Evolutionary conservation across 2,888 invertebrate genomes (phyloP).

Genomic region (Mactromeris polynyma): DNA sequence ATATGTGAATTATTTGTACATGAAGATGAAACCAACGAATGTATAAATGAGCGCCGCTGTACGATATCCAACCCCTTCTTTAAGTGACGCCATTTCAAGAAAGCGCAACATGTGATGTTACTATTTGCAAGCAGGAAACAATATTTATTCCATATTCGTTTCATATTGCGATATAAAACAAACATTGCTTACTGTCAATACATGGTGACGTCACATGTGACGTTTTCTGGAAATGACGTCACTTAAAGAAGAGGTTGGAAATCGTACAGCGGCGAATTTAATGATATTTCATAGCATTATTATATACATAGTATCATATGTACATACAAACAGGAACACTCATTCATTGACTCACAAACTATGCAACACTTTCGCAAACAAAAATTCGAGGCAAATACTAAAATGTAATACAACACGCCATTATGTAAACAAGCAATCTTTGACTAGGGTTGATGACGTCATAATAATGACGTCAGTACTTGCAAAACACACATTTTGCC

Average conservation of each 20-base stretch:
- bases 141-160: too few relatives aligned
- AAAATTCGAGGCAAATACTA: slow-evolving; percentile 6
- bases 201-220: too few relatives aligned
- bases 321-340: neutral
- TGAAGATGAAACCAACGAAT: neutral
- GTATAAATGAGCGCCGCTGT: too few relatives aligned
- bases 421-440: neutral
- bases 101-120: too few relatives aligned
- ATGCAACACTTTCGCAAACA: neutral
- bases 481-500: neutral
- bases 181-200: too few relatives aligned
- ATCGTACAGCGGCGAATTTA: too few relatives aligned
- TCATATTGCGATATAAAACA: too few relatives aligned
- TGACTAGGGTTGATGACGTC: slow-evolving; percentile 10
- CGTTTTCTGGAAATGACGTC: too few relatives aligned
- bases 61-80: too few relatives aligned
- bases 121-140: too few relatives aligned
- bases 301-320: neutral
- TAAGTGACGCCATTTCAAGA: too few relatives aligned
- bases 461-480: neutral
- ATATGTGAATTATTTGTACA: neutral
- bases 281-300: neutral
- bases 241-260: too few relatives aligned
- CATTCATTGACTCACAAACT: neutral
- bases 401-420: neutral